These are phyloP conservation scores for Epizoanthus scotinus DNA, from an alignment of 92 coral and sea anemone species.

Conservation along the genomic window DNA sequence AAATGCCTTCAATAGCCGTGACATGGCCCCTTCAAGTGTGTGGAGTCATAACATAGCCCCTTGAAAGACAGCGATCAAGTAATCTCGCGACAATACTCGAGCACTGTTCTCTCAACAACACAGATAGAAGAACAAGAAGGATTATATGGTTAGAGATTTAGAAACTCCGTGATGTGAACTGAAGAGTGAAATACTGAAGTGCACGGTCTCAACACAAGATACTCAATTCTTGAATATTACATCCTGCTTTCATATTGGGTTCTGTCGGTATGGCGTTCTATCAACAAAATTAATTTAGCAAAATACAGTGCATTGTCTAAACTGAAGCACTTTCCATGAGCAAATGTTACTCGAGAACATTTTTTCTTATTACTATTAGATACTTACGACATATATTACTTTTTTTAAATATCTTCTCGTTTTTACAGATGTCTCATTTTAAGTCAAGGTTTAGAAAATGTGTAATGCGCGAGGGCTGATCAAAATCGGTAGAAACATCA, in stretches of 20 bases:
- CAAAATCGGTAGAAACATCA: too few relatives aligned
- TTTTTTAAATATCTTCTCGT: too few relatives aligned
- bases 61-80: background rate
- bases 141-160: background rate
- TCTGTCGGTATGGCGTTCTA: background rate
- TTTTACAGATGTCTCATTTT: too few relatives aligned
- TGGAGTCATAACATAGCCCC: too few relatives aligned
- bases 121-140: background rate
- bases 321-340: background rate
- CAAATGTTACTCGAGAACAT: too few relatives aligned
- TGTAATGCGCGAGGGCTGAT: too few relatives aligned
- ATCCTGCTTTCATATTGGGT: background rate
- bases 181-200: background rate
- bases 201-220: background rate
- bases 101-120: background rate
- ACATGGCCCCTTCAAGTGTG: too few relatives aligned
- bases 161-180: background rate
- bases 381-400: too few relatives aligned
- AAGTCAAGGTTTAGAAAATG: too few relatives aligned
- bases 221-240: conserved; percentile 4
- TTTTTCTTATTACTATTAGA: too few relatives aligned
- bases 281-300: background rate
- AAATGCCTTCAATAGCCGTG: too few relatives aligned
- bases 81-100: background rate
- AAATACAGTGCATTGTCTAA: background rate